Percentiles rank a stretch among this genome's conserved stretches.
These are phyloP conservation scores for Acestrorhynchus altus DNA, from an alignment of 2,797 vertebrate genomes.

Conservation along the genomic window DNA sequence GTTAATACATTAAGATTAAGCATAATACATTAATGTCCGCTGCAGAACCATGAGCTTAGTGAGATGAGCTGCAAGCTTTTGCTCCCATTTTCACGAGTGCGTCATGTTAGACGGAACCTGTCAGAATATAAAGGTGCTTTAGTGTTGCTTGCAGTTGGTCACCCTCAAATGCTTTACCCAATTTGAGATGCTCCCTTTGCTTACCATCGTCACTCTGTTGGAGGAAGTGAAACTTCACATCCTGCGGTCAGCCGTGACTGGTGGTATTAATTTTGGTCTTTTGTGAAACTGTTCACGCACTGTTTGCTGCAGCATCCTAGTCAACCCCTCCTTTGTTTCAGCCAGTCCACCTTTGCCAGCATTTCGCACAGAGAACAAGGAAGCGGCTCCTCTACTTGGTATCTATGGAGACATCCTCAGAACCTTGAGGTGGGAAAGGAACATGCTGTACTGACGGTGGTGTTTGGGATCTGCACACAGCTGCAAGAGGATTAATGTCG, in stretches of 20 bases:
- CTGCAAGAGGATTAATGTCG: background rate
- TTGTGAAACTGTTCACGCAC: background rate
- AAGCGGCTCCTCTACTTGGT: conserved; percentile 64
- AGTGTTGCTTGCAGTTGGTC: background rate
- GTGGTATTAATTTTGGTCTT: conserved; percentile 12
- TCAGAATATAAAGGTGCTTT: conserved; percentile 6
- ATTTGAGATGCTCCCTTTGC: background rate
- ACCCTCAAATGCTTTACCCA: background rate
- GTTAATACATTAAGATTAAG: conserved; percentile 3
- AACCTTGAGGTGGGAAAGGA: conserved; percentile 60
- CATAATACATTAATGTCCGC: background rate
- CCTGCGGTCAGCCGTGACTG: conserved; percentile 16
- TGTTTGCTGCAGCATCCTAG: background rate
- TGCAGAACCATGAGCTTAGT: background rate
- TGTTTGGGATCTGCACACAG: background rate
- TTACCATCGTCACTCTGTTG: conserved; percentile 11
- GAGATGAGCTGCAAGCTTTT: background rate
- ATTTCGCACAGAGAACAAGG: conserved; percentile 62
- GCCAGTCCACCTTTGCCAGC: background rate
- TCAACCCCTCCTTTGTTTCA: background rate
- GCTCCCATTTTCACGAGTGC: background rate
- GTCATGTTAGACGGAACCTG: background rate
- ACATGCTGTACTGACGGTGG: conserved; percentile 39
- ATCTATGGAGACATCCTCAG: conserved; percentile 71
- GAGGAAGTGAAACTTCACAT: conserved; percentile 50